Evolutionary conservation across 2,888 invertebrate genomes (phyloP), one percentile per base, ranked within the genome.

Genomic region (Epistrophe eligans): DNA sequence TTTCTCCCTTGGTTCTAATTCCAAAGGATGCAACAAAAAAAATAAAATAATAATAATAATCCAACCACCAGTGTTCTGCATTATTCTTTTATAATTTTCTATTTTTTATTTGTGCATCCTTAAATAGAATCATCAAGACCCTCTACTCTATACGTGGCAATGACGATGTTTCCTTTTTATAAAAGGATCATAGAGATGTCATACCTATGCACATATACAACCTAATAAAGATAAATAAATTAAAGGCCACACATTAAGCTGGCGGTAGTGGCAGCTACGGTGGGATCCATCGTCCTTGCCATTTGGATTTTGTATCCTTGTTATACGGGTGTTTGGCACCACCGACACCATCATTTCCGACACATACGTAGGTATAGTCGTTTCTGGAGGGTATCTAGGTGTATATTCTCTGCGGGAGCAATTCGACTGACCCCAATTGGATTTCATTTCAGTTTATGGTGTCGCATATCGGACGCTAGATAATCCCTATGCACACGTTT

Each of bases 231-330:
- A 82, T 87, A 87, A 87, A 87, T 82, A 87, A 79, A 79, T 87
- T 87, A 79, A 87, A 83, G 83, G 79, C 83, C 87, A 87, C 84
- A 84, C 82, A 82, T 85, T 85, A 81, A 82, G 81, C 85, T 73
- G 70, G 62, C 24, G 70, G n/a, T 48, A 35, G 48, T 7, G 67
- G 28, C 48, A 48, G 28, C 4, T 0, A 13, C 35, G 35, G 35
- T 45, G 38, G 40, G 19, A 38, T 38, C 7, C 32, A n/a, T 45
- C 58, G 73, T 82, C 77, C 77, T 81, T 81, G 81, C 74, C 67
- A 77, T 77, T 73, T 73, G 62, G 81, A 77, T 77, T 85, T 70
- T 85, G 73, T 77, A 77, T 82, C 55, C 85, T 85, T 82, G 81
- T 85, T 80, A 72, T 48, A 71, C 48, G 57, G 50, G 58, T 32